These are phyloP conservation scores for Synanthedon vespiformis DNA, from an alignment of 2,888 invertebrate genomes.

Conservation along the genomic window DNA sequence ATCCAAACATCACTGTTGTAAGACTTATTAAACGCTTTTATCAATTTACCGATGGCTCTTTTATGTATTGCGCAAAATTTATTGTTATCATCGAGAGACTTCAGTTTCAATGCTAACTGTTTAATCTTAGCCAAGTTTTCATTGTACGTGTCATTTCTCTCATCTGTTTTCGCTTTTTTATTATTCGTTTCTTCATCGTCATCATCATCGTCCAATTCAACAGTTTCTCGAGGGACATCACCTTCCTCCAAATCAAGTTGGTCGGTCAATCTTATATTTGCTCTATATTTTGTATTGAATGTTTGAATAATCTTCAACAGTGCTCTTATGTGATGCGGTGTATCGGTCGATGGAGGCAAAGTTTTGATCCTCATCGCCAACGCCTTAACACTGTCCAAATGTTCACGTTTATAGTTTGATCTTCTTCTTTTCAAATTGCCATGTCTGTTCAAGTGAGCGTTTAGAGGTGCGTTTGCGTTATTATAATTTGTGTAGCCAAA, in stretches of 20 bases:
- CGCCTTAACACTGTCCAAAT: slow-evolving; percentile 29
- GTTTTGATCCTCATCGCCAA: slow-evolving; percentile 26
- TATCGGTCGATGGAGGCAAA: slow-evolving; percentile 15
- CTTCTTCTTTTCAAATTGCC: slow-evolving; percentile 18
- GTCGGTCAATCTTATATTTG: slow-evolving; percentile 26
- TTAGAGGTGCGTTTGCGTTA: neutral
- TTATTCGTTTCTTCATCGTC: slow-evolving; percentile 25
- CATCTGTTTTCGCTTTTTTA: slow-evolving; percentile 24
- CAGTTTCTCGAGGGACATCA: slow-evolving; percentile 39
- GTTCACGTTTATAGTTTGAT: slow-evolving; percentile 14
- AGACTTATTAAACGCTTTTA: slow-evolving; percentile 47
- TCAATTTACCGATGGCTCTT: slow-evolving; percentile 39
- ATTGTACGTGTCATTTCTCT: slow-evolving; percentile 17
- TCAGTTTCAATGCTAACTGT: slow-evolving; percentile 32
- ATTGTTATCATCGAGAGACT: slow-evolving; percentile 26
- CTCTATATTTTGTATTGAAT: slow-evolving; percentile 38
- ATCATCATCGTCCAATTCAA: slow-evolving; percentile 38
- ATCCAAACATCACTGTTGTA: slow-evolving; percentile 44
- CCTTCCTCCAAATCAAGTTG: slow-evolving; percentile 28
- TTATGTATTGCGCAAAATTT: slow-evolving; percentile 32
- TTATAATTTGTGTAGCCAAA: neutral
- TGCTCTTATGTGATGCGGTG: slow-evolving; percentile 18
- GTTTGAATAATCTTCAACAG: slow-evolving; percentile 31
- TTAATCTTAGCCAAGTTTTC: slow-evolving; percentile 33
- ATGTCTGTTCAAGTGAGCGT: neutral